Conservation (phyloP, 2,113 vertebrate species). For the Rhombomys opimus region DNA sequence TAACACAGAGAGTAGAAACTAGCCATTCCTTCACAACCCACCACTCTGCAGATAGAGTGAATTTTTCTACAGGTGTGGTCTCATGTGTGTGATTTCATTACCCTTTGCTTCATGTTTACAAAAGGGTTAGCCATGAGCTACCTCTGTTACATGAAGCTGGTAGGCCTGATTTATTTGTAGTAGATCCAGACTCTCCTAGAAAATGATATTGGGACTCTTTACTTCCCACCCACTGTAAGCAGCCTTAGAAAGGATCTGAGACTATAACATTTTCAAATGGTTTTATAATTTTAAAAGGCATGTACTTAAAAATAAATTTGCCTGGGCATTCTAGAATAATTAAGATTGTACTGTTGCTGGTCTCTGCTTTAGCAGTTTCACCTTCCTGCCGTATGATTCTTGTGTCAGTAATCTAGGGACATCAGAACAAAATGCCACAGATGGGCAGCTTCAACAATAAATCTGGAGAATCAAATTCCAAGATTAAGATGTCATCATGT, state of each 20-base stretch:
- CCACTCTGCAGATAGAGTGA: background rate
- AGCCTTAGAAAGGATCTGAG: background rate
- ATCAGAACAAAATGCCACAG: background rate
- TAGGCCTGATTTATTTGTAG: background rate
- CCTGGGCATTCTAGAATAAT: background rate
- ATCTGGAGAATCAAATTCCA: background rate
- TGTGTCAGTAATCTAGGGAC: background rate
- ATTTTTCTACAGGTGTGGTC: background rate
- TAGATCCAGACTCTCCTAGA: background rate
- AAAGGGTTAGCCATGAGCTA: background rate
- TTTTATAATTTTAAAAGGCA: background rate
- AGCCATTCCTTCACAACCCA: background rate
- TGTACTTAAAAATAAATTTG: background rate
- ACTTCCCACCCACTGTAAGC: background rate
- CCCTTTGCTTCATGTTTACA: background rate
- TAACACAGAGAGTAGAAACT: background rate
- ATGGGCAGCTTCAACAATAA: background rate
- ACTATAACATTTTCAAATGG: background rate
- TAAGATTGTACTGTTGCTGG: background rate
- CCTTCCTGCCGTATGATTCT: background rate
- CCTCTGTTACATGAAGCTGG: background rate
- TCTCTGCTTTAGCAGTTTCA: background rate
- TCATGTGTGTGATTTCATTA: no score
- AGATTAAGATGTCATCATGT: background rate
- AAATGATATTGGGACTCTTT: background rate